These are phyloP conservation scores for Zosterops japonicus DNA, from an alignment of 2,113 vertebrate species.

Conservation along the genomic window DNA sequence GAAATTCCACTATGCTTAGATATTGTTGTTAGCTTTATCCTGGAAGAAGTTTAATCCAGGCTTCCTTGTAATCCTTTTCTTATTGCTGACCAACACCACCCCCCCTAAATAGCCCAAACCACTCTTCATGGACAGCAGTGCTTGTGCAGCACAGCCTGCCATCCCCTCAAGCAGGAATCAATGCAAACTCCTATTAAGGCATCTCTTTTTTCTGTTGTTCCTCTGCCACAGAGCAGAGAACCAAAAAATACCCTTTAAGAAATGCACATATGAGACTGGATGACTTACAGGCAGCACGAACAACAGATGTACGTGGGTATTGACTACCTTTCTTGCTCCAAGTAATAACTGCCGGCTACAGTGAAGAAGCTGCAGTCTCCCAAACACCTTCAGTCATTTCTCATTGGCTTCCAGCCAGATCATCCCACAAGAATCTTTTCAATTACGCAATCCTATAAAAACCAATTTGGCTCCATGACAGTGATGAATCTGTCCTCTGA, in stretches of 20 bases:
- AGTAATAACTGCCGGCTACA: not conserved
- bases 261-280: not conserved
- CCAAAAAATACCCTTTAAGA: not conserved
- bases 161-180: not conserved
- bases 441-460: not conserved
- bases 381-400: not conserved
- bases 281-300: not conserved
- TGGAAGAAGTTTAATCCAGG: not conserved
- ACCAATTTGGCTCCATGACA: not conserved
- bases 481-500: not conserved
- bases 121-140: not conserved
- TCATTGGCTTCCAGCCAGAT: not conserved
- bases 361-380: not conserved
- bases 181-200: not conserved
- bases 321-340: not conserved
- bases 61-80: not conserved
- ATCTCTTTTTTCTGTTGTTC: not conserved
- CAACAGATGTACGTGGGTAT: not conserved
- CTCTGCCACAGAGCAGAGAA: not conserved
- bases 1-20: not conserved
- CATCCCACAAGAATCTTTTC: not conserved
- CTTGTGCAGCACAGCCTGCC: not conserved
- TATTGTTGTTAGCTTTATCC: rapidly evolving
- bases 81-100: not conserved
- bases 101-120: not conserved